Evolutionary conservation across 2,113 vertebrate genomes (phyloP).

Genomic region (Loxodonta africana): DNA sequence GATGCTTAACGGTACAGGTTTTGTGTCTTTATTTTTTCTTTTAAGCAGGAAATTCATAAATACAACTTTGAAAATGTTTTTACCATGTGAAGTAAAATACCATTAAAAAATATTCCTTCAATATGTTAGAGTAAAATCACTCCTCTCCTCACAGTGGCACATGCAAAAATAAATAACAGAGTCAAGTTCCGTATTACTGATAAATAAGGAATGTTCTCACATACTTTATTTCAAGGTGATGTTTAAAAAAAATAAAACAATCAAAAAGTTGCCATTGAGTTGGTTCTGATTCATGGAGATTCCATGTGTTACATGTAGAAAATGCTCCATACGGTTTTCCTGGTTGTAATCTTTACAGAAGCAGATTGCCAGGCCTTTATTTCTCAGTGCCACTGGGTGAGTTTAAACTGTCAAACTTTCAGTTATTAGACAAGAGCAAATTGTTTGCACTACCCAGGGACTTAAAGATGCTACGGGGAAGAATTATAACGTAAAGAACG

Average conservation of each 20-base stretch:
- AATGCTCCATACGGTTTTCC: neutral
- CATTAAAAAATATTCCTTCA: neutral
- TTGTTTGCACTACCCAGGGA: neutral
- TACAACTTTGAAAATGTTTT: constrained; percentile 32
- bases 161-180: neutral
- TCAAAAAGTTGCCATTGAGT: neutral
- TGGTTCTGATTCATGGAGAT: neutral
- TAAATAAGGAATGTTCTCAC: neutral
- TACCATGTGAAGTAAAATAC: neutral
- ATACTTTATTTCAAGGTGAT: neutral
- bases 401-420: neutral
- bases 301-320: neutral
- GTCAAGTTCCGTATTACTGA: neutral
- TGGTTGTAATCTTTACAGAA: neutral
- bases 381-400: neutral
- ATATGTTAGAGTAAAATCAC: neutral
- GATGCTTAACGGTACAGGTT: neutral
- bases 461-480: neutral
- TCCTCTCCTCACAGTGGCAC: neutral
- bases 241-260: neutral
- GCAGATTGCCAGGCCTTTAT: neutral
- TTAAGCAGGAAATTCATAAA: constrained; percentile 1
- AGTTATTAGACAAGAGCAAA: neutral
- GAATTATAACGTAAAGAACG: neutral
- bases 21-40: neutral